These are phyloP conservation scores for Mandrillus leucophaeus DNA, from an alignment of 2,113 vertebrate species.

Conservation along the genomic window DNA sequence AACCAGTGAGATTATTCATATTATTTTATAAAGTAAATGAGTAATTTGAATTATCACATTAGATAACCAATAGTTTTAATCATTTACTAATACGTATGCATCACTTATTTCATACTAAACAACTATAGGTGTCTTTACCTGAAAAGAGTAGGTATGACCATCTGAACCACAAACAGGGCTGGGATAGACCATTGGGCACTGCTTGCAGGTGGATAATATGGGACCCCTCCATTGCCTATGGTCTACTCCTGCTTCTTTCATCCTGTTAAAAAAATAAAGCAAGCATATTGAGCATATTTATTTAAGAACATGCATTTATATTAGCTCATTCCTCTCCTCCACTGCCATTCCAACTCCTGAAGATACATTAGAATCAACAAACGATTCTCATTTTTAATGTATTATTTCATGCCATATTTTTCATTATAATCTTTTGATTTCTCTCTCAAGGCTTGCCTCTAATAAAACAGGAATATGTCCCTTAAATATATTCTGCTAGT, in stretches of 20 bases:
- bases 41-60: background rate
- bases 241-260: conserved; percentile 90
- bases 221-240: conserved; percentile 88
- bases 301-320: background rate
- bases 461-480: background rate
- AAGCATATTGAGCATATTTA: background rate
- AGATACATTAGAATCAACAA: background rate
- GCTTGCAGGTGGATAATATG: conserved; percentile 89
- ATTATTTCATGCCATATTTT: background rate
- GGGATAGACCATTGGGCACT: conserved; percentile 91
- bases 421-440: background rate
- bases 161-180: conserved; percentile 95
- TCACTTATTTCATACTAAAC: background rate
- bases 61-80: background rate
- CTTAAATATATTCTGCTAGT: background rate
- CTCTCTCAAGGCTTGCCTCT: background rate
- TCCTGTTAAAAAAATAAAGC: conserved; percentile 83
- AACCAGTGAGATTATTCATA: background rate
- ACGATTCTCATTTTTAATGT: background rate
- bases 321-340: background rate
- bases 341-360: background rate
- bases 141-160: conserved; percentile 94
- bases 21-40: background rate
- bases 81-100: fast-evolving
- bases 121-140: conserved; percentile 84